Conservation (phyloP, 1,140 invertebrate genomes). For the Diachasmimorpha longicaudata region DNA sequence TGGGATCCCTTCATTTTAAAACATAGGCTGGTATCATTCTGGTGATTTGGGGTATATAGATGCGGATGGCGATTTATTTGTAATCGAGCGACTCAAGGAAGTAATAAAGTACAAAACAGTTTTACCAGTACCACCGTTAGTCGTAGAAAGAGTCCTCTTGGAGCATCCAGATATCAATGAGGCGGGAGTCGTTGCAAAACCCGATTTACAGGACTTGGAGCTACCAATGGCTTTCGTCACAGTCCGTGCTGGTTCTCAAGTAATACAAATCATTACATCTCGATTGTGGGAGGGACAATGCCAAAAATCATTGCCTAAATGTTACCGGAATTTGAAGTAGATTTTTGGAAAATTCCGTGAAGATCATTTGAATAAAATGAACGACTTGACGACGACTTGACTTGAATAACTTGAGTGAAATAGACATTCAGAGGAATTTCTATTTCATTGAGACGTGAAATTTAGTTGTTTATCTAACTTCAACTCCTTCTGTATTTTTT, state of each 20-base stretch:
- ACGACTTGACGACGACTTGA: too few relatives aligned
- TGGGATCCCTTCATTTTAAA: neutral
- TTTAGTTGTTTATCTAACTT: too few relatives aligned
- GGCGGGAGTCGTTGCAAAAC: conserved; percentile 68
- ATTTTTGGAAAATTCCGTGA: too few relatives aligned
- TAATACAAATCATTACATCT: neutral
- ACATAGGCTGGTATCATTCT: conserved; percentile 64
- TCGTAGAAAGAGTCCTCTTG: conserved; percentile 68
- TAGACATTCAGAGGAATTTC: too few relatives aligned
- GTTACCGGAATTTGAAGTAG: too few relatives aligned
- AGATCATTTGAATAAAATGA: too few relatives aligned
- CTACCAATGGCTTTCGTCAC: conserved; percentile 65
- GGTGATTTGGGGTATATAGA: conserved; percentile 67
- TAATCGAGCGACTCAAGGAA: conserved; percentile 68
- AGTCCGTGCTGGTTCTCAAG: neutral
- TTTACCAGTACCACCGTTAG: conserved; percentile 64
- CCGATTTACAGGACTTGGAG: conserved; percentile 63
- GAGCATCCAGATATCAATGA: conserved; percentile 65
- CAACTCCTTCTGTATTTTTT: too few relatives aligned
- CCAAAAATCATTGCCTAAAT: too few relatives aligned
- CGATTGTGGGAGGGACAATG: too few relatives aligned
- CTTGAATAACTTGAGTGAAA: too few relatives aligned
- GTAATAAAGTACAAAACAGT: conserved; percentile 68
- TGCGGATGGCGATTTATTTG: conserved; percentile 58
- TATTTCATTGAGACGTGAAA: too few relatives aligned